Evolutionary conservation across 2,888 invertebrate species (phyloP), one percentile per base, ranked within the genome.

Genomic region (Blomia tropicalis): DNA sequence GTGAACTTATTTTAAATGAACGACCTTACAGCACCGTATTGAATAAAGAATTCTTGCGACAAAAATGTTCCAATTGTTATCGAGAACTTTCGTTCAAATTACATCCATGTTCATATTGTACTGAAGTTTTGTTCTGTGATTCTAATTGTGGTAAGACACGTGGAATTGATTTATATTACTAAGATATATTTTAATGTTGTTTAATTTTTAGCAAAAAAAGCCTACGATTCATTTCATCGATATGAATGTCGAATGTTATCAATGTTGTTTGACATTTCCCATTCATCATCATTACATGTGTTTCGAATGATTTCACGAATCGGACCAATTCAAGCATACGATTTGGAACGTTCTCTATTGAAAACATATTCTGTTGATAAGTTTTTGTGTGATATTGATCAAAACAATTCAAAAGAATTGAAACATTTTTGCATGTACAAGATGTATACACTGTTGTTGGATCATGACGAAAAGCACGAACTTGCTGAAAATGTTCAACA

Each of bases 101-200:
- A n/a, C 56, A 22, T 22, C 62, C 62, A 1, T 62, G 62, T 44
- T 27, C 19, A 19, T n/a, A 11, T 11, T 62, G 62, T 23, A 41
- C 32, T 27, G 56, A 62, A 19, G 36, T 62, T 4, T 36, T 56
- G 30, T 62, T 62, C 29, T 62, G 62, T 23, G 56, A 51, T 36
- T 17, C 19, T 19, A 2, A 4, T 14, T 62, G 62, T 27, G 19
- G 19, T n/a, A n/a, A n/a, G n/a, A n/a, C n/a, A n/a, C n/a, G n/a
- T n/a, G n/a, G n/a, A n/a, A n/a, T n/a, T n/a, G n/a, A n/a, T n/a
- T n/a, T n/a, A n/a, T n/a, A n/a, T n/a, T n/a, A n/a, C n/a, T n/a
- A n/a, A n/a, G n/a, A n/a, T n/a, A n/a, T n/a, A n/a, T n/a, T n/a
- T n/a, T n/a, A n/a, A n/a, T n/a, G n/a, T n/a, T 23, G n/a, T 25